A percentile compares a stretch with the other conserved stretches of the same genome.
Evolutionary conservation across 2,113 vertebrate genomes (phyloP).

Genomic region (Myocastor coypus): DNA sequence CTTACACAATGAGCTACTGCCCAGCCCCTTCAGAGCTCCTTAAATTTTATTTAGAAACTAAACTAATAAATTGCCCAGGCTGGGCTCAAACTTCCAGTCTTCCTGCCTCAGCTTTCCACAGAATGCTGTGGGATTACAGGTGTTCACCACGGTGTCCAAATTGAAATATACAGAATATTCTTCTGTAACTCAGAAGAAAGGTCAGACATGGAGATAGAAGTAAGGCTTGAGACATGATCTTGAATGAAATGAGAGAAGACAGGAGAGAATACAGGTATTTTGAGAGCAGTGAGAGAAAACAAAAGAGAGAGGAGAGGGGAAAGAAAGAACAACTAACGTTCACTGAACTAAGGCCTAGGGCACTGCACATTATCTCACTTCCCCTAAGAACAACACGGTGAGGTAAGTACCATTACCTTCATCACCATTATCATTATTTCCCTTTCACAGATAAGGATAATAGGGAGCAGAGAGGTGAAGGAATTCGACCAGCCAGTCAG

Average conservation of each 20-base stretch:
- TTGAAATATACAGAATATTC: neutral
- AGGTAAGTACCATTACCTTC: neutral
- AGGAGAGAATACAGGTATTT: neutral
- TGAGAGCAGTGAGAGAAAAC: neutral
- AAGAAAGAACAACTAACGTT: neutral
- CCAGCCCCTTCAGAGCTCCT: neutral
- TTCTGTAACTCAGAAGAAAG: slow-evolving; percentile 4
- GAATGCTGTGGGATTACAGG: neutral
- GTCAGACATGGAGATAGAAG: neutral
- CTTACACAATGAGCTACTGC: neutral
- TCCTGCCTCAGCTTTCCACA: neutral
- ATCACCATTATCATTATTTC: neutral
- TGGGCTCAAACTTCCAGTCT: neutral
- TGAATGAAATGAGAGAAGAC: neutral
- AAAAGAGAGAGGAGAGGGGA: neutral
- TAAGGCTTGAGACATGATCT: neutral
- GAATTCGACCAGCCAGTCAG: neutral
- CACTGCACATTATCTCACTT: no score
- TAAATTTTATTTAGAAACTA: neutral
- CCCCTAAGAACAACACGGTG: neutral
- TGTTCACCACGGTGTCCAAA: neutral
- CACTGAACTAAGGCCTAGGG: neutral
- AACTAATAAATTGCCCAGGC: neutral
- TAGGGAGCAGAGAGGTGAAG: neutral
- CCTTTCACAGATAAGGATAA: neutral